Evolutionary conservation across 2,888 invertebrate species (phyloP), one percentile per base, ranked within the genome.

Genomic region (Tiphia femorata): DNA sequence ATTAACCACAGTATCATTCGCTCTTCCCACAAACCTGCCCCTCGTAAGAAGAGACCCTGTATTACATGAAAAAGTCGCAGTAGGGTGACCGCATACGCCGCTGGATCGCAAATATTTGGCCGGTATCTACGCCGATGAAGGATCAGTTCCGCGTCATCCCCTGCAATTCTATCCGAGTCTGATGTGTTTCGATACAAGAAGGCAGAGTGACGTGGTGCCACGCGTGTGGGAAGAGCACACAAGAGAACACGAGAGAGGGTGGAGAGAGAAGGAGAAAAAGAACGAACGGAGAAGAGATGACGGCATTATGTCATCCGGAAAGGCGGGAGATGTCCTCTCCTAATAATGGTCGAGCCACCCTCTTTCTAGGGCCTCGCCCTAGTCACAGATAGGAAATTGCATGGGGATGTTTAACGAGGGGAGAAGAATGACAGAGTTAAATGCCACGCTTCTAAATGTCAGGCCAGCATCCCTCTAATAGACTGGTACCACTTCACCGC

Each of bases 401-500:
- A 62, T 62, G 35, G 69, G 73, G 72, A 66, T 61, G 72, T 67
- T 73, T 65, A 73, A 71, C 70, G 63, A 64, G 69, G 72, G 67
- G 66, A 61, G 49, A 47, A 51, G 44, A 51, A 64, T 58, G n/a
- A n/a, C n/a, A 48, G 53, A 67, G 73, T 71, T 69, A 79, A 81
- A 81, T 80, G 80, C 76, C 80, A 80, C 66, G 68, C 65, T 69
- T 54, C 67, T 62, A 72, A 77, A 77, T 77, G 77, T 77, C 77
- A 77, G 64, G 62, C 47, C 78, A 79, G 79, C 80, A 79, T 79
- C 79, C 79, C 72, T 72, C 63, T 73, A 70, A 75, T 74, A 72
- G 72, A 70, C 65, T 58, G 71, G 64, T 76, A 70, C 68, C 62
- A 52, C 54, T 58, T 61, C n/a, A 55, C 50, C 42, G 38, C 27